Evolutionary conservation across 1,140 invertebrate genomes (phyloP).

Genomic region (Drosophila insularis): DNA sequence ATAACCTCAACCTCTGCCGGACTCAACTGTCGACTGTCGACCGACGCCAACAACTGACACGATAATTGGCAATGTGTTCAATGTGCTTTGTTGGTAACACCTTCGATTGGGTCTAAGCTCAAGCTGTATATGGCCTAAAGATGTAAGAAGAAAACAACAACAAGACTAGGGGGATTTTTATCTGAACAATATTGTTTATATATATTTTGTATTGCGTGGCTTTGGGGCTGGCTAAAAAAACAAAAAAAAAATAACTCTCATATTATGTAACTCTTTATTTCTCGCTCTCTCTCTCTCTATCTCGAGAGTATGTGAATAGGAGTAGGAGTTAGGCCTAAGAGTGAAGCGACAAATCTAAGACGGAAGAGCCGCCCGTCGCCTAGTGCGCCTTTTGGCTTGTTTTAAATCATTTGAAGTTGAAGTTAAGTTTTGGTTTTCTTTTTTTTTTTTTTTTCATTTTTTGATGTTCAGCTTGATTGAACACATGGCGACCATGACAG

Average conservation of each 20-base stretch:
- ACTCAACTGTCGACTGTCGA: not conserved
- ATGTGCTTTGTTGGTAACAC: constrained; percentile 9
- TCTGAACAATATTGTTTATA: constrained; percentile 47
- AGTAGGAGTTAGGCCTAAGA: not conserved
- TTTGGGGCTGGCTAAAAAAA: constrained; percentile 30
- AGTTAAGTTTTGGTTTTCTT: not conserved
- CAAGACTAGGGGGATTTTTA: constrained; percentile 21
- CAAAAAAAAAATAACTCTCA: not conserved
- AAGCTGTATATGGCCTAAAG: not conserved
- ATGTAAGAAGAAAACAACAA: not conserved
- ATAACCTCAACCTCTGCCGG: constrained; percentile 35
- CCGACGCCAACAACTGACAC: constrained; percentile 11
- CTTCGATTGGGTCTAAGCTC: constrained; percentile 17
- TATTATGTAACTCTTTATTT: constrained; percentile 46
- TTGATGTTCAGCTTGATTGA: constrained; percentile 37
- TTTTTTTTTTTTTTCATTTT: not conserved
- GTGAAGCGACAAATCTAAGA: constrained; percentile 51
- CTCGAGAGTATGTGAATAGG: constrained; percentile 21
- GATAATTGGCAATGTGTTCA: constrained; percentile 19
- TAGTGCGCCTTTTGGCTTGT: constrained; percentile 35
- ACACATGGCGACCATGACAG: constrained; percentile 62
- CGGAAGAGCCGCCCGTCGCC: constrained; percentile 48
- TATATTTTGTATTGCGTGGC: constrained; percentile 44
- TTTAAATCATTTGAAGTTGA: constrained; percentile 33
- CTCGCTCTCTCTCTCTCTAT: too few relatives aligned